A percentile compares a stretch with the other conserved stretches of the same genome.
Conservation (phyloP, 2,888 invertebrate genomes). For the Drosophila imparisetae region DNA sequence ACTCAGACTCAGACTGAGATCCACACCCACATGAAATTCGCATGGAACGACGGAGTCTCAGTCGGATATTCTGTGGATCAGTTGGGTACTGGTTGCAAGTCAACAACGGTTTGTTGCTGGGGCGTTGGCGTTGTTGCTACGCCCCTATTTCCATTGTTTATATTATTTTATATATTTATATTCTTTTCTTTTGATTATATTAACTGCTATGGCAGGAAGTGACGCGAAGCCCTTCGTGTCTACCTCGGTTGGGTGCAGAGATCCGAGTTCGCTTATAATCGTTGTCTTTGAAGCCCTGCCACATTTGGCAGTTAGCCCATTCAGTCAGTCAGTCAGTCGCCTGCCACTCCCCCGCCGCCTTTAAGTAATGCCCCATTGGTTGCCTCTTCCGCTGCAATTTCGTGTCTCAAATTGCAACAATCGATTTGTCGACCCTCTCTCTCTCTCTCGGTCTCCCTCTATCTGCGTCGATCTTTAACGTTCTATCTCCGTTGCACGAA, state of each 20-base stretch:
- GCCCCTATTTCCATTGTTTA: constrained; percentile 52
- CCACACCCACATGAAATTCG: constrained; percentile 42
- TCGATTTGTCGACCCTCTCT: constrained; percentile 51
- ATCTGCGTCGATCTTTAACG: not conserved
- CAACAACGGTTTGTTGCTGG: constrained; percentile 22
- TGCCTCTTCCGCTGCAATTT: constrained; percentile 70
- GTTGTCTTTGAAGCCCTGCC: constrained; percentile 38
- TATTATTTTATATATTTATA: constrained; percentile 1
- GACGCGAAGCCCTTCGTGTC: constrained; percentile 49
- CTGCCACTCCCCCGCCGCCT: constrained; percentile 1
- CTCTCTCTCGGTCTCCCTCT: not conserved
- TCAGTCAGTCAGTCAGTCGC: constrained; percentile 67
- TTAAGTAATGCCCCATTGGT: constrained; percentile 57
- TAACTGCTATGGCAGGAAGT: constrained; percentile 44
- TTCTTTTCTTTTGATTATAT: constrained; percentile 14
- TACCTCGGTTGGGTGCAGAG: constrained; percentile 7
- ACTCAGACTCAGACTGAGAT: constrained; percentile 23
- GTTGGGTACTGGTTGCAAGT: constrained; percentile 24
- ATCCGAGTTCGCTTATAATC: constrained; percentile 8
- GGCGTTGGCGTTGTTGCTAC: constrained; percentile 64
- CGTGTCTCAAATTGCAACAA: constrained; percentile 78
- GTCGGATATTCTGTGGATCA: constrained; percentile 22
- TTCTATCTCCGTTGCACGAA: constrained; percentile 32
- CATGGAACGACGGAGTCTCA: constrained; percentile 27
- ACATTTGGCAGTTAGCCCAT: constrained; percentile 74